Percentiles rank a stretch among this genome's conserved stretches.
Evolutionary conservation across 1,140 invertebrate species (phyloP).

Genomic region (Drosophila repleta): DNA sequence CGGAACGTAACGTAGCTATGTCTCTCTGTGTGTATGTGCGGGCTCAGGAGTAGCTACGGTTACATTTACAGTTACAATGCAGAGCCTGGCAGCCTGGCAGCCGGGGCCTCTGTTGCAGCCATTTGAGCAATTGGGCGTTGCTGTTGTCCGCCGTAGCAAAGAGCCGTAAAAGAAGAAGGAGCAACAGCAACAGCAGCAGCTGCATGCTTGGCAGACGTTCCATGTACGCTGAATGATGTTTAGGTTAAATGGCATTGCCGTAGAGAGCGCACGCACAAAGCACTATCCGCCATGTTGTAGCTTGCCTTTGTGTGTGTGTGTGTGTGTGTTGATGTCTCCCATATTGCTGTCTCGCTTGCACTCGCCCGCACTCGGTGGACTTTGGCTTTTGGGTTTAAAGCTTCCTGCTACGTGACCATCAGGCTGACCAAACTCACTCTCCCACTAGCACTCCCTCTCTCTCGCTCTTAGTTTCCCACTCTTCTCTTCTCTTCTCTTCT

Average conservation of each 20-base stretch:
- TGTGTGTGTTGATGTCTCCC: background rate
- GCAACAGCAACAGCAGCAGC: background rate
- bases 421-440: constrained; percentile 32
- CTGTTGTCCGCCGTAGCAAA: constrained; percentile 8
- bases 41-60: constrained; percentile 30
- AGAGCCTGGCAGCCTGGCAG: background rate
- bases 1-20: constrained; percentile 1
- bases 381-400: constrained; percentile 43
- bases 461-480: background rate
- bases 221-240: constrained; percentile 46
- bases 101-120: constrained; percentile 32
- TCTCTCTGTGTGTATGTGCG: constrained; percentile 13
- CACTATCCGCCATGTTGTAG: constrained; percentile 32
- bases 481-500: background rate
- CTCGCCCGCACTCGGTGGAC: constrained; percentile 27
- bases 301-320: background rate
- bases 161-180: background rate
- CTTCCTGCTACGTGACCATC: constrained; percentile 51
- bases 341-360: background rate
- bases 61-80: constrained; percentile 16
- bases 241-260: constrained; percentile 49
- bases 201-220: constrained; percentile 31
- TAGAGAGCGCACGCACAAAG: constrained; percentile 41
- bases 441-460: background rate
- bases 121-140: constrained; percentile 52